Evolutionary conservation across 2,113 vertebrate genomes (phyloP).

Genomic region (Chascanopsetta lugubris): DNA sequence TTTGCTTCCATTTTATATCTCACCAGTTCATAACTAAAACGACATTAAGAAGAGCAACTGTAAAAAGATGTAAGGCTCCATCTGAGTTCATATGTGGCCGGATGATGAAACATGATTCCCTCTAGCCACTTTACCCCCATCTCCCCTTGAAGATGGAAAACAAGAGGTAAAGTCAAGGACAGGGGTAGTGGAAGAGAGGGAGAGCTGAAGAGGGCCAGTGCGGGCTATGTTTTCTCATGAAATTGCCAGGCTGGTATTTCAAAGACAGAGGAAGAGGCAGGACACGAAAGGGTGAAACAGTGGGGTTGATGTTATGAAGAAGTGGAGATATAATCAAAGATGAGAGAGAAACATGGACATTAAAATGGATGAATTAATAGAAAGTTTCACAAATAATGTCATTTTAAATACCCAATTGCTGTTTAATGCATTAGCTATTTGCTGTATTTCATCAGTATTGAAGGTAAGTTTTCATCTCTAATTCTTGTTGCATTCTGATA

Average conservation of each 20-base stretch:
- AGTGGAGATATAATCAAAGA: background rate
- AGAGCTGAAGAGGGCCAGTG: constrained; percentile 34
- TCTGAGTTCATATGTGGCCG: constrained; percentile 50
- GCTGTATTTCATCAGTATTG: too few relatives aligned
- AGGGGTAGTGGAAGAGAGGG: constrained; percentile 2
- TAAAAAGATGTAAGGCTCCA: constrained; percentile 56
- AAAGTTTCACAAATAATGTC: too few relatives aligned
- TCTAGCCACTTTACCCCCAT: constrained; percentile 45
- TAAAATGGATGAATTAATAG: too few relatives aligned
- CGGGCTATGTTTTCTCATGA: constrained; percentile 66
- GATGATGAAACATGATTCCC: constrained; percentile 75
- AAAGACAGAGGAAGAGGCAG: constrained; percentile 34
- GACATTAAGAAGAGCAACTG: constrained; percentile 44
- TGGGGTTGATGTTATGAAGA: background rate
- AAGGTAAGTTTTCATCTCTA: too few relatives aligned
- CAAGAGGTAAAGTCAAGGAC: constrained; percentile 69
- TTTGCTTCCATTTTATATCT: constrained; percentile 11
- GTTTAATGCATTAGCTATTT: too few relatives aligned
- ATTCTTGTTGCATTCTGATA: too few relatives aligned
- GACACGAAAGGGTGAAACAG: constrained; percentile 9
- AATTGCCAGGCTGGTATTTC: constrained; percentile 46
- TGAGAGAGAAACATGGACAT: background rate
- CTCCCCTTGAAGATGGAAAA: constrained; percentile 71
- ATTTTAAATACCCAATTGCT: too few relatives aligned
- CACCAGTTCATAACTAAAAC: constrained; percentile 37